These are phyloP conservation scores for Mechanitis messenoides DNA, from an alignment of 2,888 invertebrate species.

Conservation along the genomic window DNA sequence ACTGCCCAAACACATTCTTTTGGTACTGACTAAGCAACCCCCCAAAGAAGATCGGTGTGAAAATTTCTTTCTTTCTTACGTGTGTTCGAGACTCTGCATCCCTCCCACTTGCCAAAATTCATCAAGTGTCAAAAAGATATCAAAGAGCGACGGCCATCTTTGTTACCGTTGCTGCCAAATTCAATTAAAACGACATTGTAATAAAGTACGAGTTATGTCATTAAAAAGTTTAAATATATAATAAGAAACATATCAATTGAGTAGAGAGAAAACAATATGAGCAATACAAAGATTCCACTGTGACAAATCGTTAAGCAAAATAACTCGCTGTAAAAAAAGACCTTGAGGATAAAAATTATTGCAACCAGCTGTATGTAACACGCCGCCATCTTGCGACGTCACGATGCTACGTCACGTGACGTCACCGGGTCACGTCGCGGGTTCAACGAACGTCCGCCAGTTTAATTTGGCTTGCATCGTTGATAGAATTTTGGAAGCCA, in stretches of 20 bases:
- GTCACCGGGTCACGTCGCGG: slow-evolving; percentile 46
- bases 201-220: too few relatives aligned
- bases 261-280: slow-evolving; percentile 10
- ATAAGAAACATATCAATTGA: slow-evolving; percentile 11
- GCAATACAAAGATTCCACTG: slow-evolving; percentile 14
- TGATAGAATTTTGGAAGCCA: slow-evolving; percentile 48
- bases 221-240: neutral
- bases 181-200: too few relatives aligned
- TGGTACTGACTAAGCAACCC: too few relatives aligned
- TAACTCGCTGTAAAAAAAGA: slow-evolving; percentile 32
- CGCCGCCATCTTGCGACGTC: slow-evolving; percentile 52
- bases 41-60: too few relatives aligned
- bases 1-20: too few relatives aligned
- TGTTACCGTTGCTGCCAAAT: too few relatives aligned
- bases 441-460: slow-evolving; percentile 71
- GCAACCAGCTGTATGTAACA: slow-evolving; percentile 37
- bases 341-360: slow-evolving; percentile 39
- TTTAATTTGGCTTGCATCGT: slow-evolving; percentile 65
- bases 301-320: slow-evolving; percentile 29
- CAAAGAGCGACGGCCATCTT: too few relatives aligned
- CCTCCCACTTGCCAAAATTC: too few relatives aligned
- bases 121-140: too few relatives aligned
- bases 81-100: too few relatives aligned
- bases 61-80: too few relatives aligned
- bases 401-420: slow-evolving; percentile 53